Evolutionary conservation across 2,797 vertebrate genomes (phyloP), one percentile per base, ranked within the genome.

Genomic region (Sebastes matsubarae): DNA sequence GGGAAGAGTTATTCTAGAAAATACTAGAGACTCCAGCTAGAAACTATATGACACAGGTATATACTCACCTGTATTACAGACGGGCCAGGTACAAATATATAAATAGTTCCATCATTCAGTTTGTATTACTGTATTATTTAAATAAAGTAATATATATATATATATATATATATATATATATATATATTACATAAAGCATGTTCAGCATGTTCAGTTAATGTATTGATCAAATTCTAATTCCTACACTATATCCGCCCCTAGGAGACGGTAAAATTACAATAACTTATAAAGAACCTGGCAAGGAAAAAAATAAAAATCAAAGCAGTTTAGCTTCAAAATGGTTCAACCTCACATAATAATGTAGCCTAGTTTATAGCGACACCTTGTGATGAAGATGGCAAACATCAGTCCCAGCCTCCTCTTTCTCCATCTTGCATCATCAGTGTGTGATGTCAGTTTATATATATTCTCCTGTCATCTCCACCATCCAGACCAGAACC

Each of bases 331-430:
- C 7, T 59, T 50, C 1, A 63, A 27, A 36, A 22, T 27, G 36
- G 13, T 27, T 70, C 64, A 38, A 16, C 14, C 30, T 46, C 8
- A 66, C 7, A 10, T 9, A 32, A 10, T 9, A 32, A 9, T 14
- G 7, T 54, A 8, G 38, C 38, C 14, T 42, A 80, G 59, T 25
- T 32, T 73, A 42, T 9, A 80, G 72, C 11, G 91, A 87, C 92
- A 85, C 42, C 92, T 55, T 50, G 89, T 88, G 93, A 64, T 20
- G 2, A 11, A 38, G 72, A 55, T 14, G 34, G 18, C 0, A 5
- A 85, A 58, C 54, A 16, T 7, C 73, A 68, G 30, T 22, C 34
- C 16, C 10, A 61, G 8, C 5, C 16, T 11, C 16, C 12, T 32
- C 8, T 61, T 22, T 16, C 75, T n/a, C 3, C 10, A 34, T 14